Conservation (phyloP, 2,888 invertebrate genomes). For the Xestia ashworthii region DNA sequence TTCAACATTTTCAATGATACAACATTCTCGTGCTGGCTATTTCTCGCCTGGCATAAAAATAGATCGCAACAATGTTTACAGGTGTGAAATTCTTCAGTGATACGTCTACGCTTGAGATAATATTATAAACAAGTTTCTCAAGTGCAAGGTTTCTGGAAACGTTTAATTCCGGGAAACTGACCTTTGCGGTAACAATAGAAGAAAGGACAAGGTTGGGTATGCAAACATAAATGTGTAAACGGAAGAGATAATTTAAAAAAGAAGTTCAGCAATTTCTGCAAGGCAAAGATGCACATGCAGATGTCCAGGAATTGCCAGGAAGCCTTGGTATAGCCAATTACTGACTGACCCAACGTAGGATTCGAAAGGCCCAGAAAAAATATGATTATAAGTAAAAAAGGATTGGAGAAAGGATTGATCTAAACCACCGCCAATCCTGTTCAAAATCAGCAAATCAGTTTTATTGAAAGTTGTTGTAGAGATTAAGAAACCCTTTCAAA, state of each 20-base stretch:
- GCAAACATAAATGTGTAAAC: background rate
- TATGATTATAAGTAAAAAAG: background rate
- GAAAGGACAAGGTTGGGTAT: constrained; percentile 39
- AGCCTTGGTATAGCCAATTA: background rate
- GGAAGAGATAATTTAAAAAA: background rate
- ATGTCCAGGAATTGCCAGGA: background rate
- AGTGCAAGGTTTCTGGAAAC: constrained; percentile 45
- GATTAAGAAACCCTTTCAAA: background rate
- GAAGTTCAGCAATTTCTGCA: background rate
- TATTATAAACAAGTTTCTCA: constrained; percentile 30
- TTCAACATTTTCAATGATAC: constrained; percentile 38
- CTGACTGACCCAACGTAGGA: background rate
- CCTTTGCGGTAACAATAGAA: constrained; percentile 37
- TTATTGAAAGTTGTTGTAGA: background rate
- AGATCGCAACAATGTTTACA: constrained; percentile 26
- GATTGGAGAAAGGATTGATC: background rate
- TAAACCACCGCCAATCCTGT: background rate
- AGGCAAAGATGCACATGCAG: background rate
- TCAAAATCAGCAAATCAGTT: background rate
- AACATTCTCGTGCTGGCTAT: constrained; percentile 10
- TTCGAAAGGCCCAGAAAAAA: background rate
- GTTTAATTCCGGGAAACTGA: constrained; percentile 17
- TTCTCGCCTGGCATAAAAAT: constrained; percentile 17
- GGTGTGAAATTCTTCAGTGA: constrained; percentile 42
- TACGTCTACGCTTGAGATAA: background rate